A percentile compares a stretch with the other conserved stretches of the same genome.
Conservation (phyloP, 2,888 invertebrate genomes). For the Hemicrepidius hirtus region DNA sequence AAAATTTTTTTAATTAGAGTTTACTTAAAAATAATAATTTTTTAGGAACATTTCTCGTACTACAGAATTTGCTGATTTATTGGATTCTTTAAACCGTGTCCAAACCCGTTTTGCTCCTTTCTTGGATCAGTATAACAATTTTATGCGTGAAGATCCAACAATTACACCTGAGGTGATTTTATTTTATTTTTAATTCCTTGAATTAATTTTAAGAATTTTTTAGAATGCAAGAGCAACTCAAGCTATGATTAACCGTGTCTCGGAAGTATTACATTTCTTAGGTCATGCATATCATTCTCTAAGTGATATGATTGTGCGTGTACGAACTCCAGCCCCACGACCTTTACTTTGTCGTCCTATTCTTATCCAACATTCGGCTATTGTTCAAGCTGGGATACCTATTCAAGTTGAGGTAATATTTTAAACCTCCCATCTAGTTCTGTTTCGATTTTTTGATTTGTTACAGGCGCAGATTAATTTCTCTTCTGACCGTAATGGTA, state of each 20-base stretch:
- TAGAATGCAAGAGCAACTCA: conserved; percentile 76
- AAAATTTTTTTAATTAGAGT: conserved; percentile 8
- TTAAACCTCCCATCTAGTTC: neutral
- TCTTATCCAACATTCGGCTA: conserved; percentile 80
- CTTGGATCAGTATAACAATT: conserved; percentile 77
- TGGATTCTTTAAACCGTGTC: conserved; percentile 74
- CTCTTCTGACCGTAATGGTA: conserved; percentile 52
- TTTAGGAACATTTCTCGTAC: conserved; percentile 70
- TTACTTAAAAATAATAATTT: conserved; percentile 1
- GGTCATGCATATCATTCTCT: conserved; percentile 92
- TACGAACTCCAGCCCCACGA: conserved; percentile 80
- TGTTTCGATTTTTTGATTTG: neutral
- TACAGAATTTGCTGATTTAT: conserved; percentile 74
- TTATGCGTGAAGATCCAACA: conserved; percentile 78
- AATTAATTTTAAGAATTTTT: conserved; percentile 60
- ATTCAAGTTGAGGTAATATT: conserved; percentile 76
- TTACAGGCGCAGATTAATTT: conserved; percentile 62
- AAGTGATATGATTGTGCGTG: conserved; percentile 88
- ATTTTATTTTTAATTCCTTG: neutral
- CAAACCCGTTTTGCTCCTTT: conserved; percentile 80
- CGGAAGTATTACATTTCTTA: conserved; percentile 88
- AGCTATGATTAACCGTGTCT: conserved; percentile 82
- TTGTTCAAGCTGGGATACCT: conserved; percentile 80
- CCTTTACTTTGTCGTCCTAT: conserved; percentile 83
- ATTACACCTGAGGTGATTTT: conserved; percentile 68